Conservation (phyloP, 2,797 vertebrate genomes). For the Hippoglossus hippoglossus region DNA sequence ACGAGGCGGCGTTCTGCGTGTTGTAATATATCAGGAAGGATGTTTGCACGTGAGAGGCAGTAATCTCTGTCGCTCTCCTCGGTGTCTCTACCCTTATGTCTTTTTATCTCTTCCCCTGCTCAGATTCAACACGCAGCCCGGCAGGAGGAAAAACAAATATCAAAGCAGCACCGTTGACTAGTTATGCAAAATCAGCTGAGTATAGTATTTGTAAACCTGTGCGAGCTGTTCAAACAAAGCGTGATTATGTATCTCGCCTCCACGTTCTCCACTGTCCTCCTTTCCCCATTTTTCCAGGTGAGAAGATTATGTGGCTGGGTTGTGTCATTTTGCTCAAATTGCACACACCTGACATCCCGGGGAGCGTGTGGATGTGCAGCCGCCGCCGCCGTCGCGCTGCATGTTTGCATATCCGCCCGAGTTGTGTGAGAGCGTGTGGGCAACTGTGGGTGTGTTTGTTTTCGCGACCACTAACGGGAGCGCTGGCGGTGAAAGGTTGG, state of each 20-base stretch:
- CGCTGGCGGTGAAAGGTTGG: constrained; percentile 66
- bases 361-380: constrained; percentile 14
- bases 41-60: constrained; percentile 24
- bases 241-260: constrained; percentile 63
- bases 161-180: constrained; percentile 39
- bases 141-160: constrained; percentile 16
- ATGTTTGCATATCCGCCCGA: constrained; percentile 46
- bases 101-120: constrained; percentile 40
- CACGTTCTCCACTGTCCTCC: constrained; percentile 39
- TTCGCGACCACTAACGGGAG: constrained; percentile 61
- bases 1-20: constrained; percentile 46
- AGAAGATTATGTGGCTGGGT: constrained; percentile 69
- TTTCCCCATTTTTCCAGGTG: constrained; percentile 66
- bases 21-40: not conserved
- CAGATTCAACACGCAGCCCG: constrained; percentile 34
- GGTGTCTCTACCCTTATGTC: constrained; percentile 24
- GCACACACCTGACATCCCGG: constrained; percentile 77
- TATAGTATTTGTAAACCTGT: constrained; percentile 54
- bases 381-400: not conserved
- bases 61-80: constrained; percentile 46
- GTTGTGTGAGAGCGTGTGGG: constrained; percentile 51
- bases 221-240: constrained; percentile 58
- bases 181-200: constrained; percentile 66
- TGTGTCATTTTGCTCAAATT: constrained; percentile 76
- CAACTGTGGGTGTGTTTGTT: constrained; percentile 71